Evolutionary conservation across 2,888 invertebrate genomes (phyloP).

Genomic region (Lamellibrachia columna): DNA sequence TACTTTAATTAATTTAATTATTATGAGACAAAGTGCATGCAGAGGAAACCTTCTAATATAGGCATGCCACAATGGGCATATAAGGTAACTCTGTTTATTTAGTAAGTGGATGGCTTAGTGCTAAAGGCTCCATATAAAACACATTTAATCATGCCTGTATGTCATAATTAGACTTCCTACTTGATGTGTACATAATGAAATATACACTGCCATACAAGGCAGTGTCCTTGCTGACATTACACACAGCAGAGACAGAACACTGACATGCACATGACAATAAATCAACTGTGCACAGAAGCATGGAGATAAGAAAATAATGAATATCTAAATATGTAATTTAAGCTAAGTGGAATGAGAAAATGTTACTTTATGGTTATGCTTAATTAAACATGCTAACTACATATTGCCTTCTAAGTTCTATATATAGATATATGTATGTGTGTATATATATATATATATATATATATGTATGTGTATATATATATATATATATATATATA

Average conservation of each 20-base stretch:
- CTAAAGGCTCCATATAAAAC: too few relatives aligned
- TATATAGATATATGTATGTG: too few relatives aligned
- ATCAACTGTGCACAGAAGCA: not conserved
- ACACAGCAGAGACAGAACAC: not conserved
- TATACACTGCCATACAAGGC: not conserved
- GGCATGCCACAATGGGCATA: not conserved
- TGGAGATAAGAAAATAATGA: not conserved
- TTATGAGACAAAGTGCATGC: not conserved
- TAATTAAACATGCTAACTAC: not conserved
- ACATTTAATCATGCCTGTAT: too few relatives aligned
- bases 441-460: too few relatives aligned
- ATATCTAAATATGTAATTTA: not conserved
- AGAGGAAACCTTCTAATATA: not conserved
- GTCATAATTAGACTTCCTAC: not conserved
- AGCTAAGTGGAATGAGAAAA: not conserved
- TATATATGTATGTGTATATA: too few relatives aligned
- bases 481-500: too few relatives aligned
- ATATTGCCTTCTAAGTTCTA: not conserved
- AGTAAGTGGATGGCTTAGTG: too few relatives aligned
- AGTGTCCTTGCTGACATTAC: not conserved
- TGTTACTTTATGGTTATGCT: not conserved
- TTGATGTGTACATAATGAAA: not conserved
- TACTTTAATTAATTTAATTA: not conserved
- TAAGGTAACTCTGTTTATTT: not conserved
- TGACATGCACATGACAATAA: not conserved